phyloP scores from a whole-genome alignment of 2,113 vertebrate species.

The Gnathonemus echidnorhynchus region DNA sequence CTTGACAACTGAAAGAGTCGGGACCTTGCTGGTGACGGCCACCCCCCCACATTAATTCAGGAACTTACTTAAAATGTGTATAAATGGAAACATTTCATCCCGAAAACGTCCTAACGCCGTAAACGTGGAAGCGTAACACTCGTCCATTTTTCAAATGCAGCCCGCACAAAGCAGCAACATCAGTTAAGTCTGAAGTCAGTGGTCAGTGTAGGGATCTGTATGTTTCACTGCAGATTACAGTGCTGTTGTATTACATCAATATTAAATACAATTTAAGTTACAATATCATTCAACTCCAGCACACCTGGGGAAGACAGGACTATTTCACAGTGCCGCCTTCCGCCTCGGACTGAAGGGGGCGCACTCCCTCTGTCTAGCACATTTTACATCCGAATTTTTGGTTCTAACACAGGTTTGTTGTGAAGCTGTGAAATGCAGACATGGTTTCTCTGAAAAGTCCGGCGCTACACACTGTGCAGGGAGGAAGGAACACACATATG shows the following conservation, averaged over 20 bases:
- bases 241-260: background rate
- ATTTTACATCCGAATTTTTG: background rate
- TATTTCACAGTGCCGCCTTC: background rate
- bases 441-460: background rate
- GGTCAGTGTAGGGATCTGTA: background rate
- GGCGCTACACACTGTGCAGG: background rate
- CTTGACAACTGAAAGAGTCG: background rate
- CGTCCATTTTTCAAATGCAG: background rate
- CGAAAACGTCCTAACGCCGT: background rate
- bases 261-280: background rate
- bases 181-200: background rate
- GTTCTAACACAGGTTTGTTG: background rate
- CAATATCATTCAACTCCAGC: background rate
- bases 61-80: background rate
- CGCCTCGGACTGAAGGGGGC: background rate
- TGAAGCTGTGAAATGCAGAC: background rate
- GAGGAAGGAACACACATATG: background rate
- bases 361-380: background rate
- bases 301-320: background rate
- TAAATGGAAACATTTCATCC: background rate
- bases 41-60: background rate
- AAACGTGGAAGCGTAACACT: background rate
- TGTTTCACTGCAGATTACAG: background rate
- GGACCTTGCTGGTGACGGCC: background rate
- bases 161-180: background rate